A percentile compares a stretch with the other conserved stretches of the same genome.
Evolutionary conservation across 1,140 invertebrate species (phyloP).

Genomic region (Zaprionus kolodkinae): DNA sequence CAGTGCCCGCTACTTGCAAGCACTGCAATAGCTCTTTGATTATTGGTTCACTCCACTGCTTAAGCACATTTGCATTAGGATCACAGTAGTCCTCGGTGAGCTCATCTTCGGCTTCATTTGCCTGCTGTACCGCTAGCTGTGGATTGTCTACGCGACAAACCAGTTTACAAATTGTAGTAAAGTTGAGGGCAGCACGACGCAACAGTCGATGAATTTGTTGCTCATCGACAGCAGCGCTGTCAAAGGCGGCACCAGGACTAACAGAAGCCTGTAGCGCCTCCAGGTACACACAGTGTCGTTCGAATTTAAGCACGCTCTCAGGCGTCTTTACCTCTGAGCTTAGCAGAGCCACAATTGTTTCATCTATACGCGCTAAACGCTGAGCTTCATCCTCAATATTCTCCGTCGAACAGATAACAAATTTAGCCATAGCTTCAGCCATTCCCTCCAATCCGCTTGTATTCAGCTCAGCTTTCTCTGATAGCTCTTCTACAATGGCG

Average conservation of each 20-base stretch:
- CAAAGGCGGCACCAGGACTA: slow-evolving; percentile 43
- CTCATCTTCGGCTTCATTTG: slow-evolving; percentile 70
- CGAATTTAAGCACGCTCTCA: slow-evolving; percentile 50
- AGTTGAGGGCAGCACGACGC: slow-evolving; percentile 55
- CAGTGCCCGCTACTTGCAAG: slow-evolving; percentile 53
- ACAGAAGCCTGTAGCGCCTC: slow-evolving; percentile 44
- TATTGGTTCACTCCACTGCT: slow-evolving; percentile 67
- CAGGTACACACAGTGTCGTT: slow-evolving; percentile 57
- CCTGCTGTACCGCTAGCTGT: slow-evolving; percentile 1
- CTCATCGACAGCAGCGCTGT: slow-evolving; percentile 33
- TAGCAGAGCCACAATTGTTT: slow-evolving; percentile 52
- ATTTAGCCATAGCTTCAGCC: slow-evolving; percentile 74
- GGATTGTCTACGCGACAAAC: slow-evolving; percentile 52
- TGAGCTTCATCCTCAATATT: slow-evolving; percentile 65
- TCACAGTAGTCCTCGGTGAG: slow-evolving; percentile 80
- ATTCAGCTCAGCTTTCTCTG: slow-evolving; percentile 31
- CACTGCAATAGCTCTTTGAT: slow-evolving; percentile 57
- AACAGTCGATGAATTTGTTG: slow-evolving; percentile 34
- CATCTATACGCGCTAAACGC: slow-evolving; percentile 57
- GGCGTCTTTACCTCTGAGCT: slow-evolving; percentile 53
- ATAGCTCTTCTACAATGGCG: slow-evolving; percentile 54
- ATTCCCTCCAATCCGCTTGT: slow-evolving; percentile 66
- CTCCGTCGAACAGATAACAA: slow-evolving; percentile 74
- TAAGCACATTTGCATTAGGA: slow-evolving; percentile 76
- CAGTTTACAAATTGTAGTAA: slow-evolving; percentile 63